phyloP scores from a whole-genome alignment of 2,113 vertebrate species.

The Proteles cristata region DNA sequence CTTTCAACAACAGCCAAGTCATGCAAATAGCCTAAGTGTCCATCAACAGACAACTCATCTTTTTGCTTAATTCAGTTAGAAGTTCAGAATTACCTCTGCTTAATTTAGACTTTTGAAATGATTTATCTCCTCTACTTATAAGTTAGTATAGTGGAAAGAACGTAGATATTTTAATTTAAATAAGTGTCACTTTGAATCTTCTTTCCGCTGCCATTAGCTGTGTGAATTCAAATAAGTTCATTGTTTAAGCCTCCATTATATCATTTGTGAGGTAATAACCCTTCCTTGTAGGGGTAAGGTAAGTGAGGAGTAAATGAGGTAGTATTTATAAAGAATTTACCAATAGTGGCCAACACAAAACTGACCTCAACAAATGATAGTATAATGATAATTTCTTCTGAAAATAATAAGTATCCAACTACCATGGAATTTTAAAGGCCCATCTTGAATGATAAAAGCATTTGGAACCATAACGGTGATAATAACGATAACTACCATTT shows the following conservation, averaged over 20 bases:
- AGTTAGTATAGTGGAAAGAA: background rate
- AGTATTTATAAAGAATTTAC: slow-evolving; percentile 26
- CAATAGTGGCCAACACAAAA: background rate
- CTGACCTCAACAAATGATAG: background rate
- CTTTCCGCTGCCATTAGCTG: background rate
- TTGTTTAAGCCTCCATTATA: background rate
- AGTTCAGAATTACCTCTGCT: background rate
- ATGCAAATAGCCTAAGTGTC: too few species aligned
- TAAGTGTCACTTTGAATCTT: background rate
- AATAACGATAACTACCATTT: background rate
- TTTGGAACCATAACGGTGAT: background rate
- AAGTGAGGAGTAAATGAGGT: slow-evolving; percentile 36
- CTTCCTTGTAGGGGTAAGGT: background rate
- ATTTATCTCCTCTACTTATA: background rate
- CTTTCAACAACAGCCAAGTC: too few species aligned
- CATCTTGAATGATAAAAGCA: background rate
- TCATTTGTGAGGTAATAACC: slow-evolving; percentile 21
- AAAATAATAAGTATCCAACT: background rate
- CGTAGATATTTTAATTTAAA: slow-evolving; percentile 10
- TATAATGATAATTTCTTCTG: slow-evolving; percentile 22
- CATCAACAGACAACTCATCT: background rate
- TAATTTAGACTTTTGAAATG: slow-evolving; percentile 44
- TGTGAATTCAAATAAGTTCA: slow-evolving; percentile 17
- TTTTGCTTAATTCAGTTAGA: slow-evolving; percentile 31
- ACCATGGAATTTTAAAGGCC: background rate